Evolutionary conservation across 2,113 vertebrate genomes (phyloP), one percentile per base, ranked within the genome.

Genomic region (Fukomys damarensis): DNA sequence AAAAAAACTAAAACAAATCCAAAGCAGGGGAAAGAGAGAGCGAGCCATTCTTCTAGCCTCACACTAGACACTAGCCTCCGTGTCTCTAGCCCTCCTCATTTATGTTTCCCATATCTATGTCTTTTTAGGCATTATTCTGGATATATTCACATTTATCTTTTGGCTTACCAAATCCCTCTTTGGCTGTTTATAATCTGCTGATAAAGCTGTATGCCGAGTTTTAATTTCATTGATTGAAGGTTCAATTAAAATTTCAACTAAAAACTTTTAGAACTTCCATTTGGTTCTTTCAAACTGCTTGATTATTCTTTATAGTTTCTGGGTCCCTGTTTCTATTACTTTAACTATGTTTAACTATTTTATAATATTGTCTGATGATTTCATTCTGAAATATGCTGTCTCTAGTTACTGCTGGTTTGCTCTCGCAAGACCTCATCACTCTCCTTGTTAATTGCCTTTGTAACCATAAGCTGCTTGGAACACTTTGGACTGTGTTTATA

Each of bases 141-240:
- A 70, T 56, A 89, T 70, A 89, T 77, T 87, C 82, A 94, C 9
- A 68, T 59, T 70, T 86, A 79, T 70, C 59, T 93, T 84, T 94
- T 46, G 87, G 11, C 30, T 91, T 52, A 79, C 11, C n/a, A 32
- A 49, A 76, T 96, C 30, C 14, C 49, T 77, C 70, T 94, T 80
- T 49, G 17, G 41, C 22, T 89, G 20, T 63, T 96, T 85, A 89
- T 61, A 61, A 65, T 81, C 70, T 94, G 32, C 49, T 77, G 1
- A 76, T 77, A 68, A 96, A 86, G 19, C 46, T 93, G 32, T 28
- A 35, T 54, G 52, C 5, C 58, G n/a, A 80, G 35, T 83, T 63
- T 74, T 86, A 74, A 89, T 80, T 74, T 93, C 46, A 68, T 74
- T 86, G 65, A 89, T 74, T 74, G 81, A 81, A 95, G 49, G 59